Percentiles rank a stretch among this genome's conserved stretches.
Evolutionary conservation across 1,140 invertebrate species (phyloP).

Genomic region (Ladona fulva): DNA sequence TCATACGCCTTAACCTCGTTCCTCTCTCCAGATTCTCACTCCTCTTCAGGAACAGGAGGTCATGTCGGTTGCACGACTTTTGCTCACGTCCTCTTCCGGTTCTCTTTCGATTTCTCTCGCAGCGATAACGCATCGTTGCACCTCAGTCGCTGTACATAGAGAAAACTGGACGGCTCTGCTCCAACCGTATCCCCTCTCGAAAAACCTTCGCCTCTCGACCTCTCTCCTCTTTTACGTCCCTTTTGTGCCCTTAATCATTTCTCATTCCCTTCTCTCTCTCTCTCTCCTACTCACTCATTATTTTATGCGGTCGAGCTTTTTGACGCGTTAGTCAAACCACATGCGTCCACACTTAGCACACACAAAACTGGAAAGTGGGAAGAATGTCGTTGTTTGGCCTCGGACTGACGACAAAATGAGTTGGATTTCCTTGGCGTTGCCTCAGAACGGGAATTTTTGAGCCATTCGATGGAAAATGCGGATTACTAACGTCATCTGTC

Average conservation of each 20-base stretch:
- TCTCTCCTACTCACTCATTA: background rate
- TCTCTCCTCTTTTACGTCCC: background rate
- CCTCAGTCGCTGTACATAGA: background rate
- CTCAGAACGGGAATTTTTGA: too few relatives aligned
- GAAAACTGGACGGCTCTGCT: background rate
- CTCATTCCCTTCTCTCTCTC: background rate
- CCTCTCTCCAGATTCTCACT: background rate
- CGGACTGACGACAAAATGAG: too few relatives aligned
- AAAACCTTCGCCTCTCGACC: background rate
- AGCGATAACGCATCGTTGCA: background rate
- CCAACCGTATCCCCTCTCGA: background rate
- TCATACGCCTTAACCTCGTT: too few relatives aligned
- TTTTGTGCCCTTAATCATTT: background rate
- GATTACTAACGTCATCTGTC: too few relatives aligned
- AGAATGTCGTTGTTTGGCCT: background rate
- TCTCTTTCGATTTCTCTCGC: background rate
- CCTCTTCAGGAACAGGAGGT: background rate
- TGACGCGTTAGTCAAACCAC: background rate
- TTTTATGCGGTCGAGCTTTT: background rate
- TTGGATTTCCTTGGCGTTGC: too few relatives aligned
- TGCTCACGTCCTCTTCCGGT: too few relatives aligned
- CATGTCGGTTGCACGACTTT: too few relatives aligned
- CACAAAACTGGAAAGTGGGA: background rate
- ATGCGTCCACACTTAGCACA: too few relatives aligned
- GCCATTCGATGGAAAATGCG: too few relatives aligned